These are phyloP conservation scores for Phrynocephalus forsythii DNA, from an alignment of 2,797 vertebrate genomes.

Conservation along the genomic window DNA sequence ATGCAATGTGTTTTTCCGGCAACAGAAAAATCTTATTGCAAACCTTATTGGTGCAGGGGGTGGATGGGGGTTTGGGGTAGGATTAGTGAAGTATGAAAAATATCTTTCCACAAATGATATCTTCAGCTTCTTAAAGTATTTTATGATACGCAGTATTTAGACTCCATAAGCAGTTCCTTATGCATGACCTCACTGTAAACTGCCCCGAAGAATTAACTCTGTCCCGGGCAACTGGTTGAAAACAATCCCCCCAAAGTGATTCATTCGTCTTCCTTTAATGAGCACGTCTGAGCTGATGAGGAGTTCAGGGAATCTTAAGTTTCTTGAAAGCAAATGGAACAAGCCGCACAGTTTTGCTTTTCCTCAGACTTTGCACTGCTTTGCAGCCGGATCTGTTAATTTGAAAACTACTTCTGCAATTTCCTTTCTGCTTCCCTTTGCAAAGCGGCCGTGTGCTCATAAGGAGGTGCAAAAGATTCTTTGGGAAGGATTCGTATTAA, in stretches of 20 bases:
- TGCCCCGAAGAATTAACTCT: slow-evolving; percentile 54
- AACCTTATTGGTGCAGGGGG: background rate
- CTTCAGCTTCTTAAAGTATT: slow-evolving; percentile 10
- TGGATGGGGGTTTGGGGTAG: fast-evolving
- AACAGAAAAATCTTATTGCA: background rate
- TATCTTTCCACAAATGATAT: background rate
- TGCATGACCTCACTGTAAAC: slow-evolving; percentile 39
- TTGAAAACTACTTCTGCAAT: slow-evolving; percentile 62
- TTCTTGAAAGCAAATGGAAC: slow-evolving; percentile 61
- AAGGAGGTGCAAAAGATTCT: slow-evolving; percentile 64
- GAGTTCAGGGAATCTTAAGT: slow-evolving; percentile 71
- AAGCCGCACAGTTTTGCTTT: slow-evolving; percentile 27
- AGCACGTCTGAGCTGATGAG: slow-evolving; percentile 65
- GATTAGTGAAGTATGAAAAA: background rate
- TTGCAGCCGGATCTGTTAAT: slow-evolving; percentile 64
- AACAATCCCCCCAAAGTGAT: slow-evolving; percentile 66
- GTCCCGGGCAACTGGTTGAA: slow-evolving; percentile 48
- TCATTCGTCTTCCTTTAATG: slow-evolving; percentile 73
- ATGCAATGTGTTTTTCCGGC: background rate
- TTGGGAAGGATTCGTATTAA: slow-evolving; percentile 52
- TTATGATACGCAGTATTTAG: background rate
- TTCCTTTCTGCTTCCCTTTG: slow-evolving; percentile 32
- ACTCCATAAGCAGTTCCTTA: slow-evolving; percentile 14
- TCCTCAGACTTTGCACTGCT: slow-evolving; percentile 7
- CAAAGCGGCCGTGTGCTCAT: slow-evolving; percentile 62